Conservation (phyloP, 2,113 vertebrate genomes). For the Laticauda laticaudata region DNA sequence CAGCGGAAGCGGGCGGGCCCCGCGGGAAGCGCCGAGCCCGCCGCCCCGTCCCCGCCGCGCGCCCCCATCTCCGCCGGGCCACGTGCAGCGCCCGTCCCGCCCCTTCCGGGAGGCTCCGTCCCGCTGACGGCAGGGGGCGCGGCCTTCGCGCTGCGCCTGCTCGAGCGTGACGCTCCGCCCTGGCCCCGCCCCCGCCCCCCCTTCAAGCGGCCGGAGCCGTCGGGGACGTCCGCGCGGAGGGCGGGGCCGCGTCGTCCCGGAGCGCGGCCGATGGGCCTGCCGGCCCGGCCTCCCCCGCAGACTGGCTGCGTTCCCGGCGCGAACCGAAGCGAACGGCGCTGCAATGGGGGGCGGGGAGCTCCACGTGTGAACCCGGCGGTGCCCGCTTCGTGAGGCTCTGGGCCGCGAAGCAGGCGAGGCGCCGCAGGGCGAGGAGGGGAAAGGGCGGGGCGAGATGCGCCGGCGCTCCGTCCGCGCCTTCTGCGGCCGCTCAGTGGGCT, state of each 20-base stretch:
- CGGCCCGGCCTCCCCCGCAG: background rate
- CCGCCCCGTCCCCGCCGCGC: background rate
- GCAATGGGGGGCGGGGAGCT: too few species aligned
- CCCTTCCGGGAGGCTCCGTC: background rate
- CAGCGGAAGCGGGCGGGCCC: background rate
- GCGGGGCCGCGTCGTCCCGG: background rate
- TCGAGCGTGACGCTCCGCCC: fast-evolving
- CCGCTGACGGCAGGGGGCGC: background rate
- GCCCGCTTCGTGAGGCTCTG: too few species aligned
- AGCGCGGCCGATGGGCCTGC: background rate
- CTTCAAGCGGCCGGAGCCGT: background rate
- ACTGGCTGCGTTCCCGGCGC: background rate
- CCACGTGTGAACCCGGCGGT: too few species aligned
- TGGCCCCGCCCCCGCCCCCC: too few species aligned
- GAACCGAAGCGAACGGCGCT: background rate
- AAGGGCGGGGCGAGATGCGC: too few species aligned
- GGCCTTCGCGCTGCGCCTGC: background rate
- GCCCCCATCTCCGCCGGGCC: background rate
- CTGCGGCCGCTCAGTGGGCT: too few species aligned
- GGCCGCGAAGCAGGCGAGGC: too few species aligned
- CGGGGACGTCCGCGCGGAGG: too few species aligned
- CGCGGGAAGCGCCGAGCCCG: background rate
- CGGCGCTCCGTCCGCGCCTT: too few species aligned
- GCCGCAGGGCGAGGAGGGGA: too few species aligned
- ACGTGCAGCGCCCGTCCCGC: background rate